Percentiles rank a stretch among this genome's conserved stretches.
These are phyloP conservation scores for Megaceryle torquata DNA, from an alignment of 2,113 vertebrate species.

Conservation along the genomic window DNA sequence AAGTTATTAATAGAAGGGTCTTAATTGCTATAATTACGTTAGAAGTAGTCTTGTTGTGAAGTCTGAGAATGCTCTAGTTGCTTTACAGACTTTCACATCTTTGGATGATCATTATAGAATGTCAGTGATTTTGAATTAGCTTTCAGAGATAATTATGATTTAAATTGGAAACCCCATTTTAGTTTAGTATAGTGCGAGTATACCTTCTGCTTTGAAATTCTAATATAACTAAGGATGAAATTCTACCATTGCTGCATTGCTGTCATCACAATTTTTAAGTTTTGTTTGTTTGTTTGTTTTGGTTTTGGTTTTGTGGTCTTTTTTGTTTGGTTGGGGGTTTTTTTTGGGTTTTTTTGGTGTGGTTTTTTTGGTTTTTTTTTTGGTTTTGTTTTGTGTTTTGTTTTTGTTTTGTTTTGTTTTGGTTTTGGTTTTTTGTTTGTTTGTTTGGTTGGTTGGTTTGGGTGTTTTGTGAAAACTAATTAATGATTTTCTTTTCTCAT, in stretches of 20 bases:
- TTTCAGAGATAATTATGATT: conserved; percentile 10
- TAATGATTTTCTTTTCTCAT: background rate
- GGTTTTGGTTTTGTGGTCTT: too few species aligned
- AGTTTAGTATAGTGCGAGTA: background rate
- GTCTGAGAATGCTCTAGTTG: background rate
- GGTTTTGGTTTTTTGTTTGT: too few species aligned
- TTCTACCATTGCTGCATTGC: background rate
- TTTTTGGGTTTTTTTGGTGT: too few species aligned
- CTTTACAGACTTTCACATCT: background rate
- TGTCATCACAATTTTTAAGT: background rate
- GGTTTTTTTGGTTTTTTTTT: too few species aligned
- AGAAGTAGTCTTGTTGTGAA: conserved; percentile 27
- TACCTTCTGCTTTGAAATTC: conserved; percentile 10
- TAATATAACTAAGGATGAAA: background rate
- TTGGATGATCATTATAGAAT: conserved; percentile 14
- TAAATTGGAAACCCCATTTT: background rate
- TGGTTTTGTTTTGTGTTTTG: too few species aligned
- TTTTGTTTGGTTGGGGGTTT: too few species aligned
- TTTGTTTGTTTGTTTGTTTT: too few species aligned
- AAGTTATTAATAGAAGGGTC: conserved; percentile 28
- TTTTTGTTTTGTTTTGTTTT: background rate
- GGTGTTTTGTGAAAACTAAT: background rate
- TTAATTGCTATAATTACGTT: conserved; percentile 55
- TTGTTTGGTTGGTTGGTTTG: too few species aligned
- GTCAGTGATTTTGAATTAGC: conserved; percentile 28